phyloP scores from a whole-genome alignment of 2,888 invertebrate species.

The Candidula unifasciata region DNA sequence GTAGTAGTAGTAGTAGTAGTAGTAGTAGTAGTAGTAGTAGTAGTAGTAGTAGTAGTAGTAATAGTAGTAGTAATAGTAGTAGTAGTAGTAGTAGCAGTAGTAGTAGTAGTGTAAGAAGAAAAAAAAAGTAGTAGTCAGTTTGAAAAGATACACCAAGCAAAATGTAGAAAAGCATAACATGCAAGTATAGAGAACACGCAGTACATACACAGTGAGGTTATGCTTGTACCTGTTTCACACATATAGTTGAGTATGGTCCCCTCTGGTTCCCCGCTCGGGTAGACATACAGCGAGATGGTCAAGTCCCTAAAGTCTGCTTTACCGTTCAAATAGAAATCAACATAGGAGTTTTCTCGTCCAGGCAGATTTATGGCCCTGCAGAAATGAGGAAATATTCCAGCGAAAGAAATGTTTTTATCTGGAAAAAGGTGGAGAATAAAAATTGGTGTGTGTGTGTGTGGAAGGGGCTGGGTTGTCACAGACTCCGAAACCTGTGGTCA shows the following conservation, averaged over 20 bases:
- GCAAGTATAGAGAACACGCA: no score
- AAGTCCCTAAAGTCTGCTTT: slow-evolving; percentile 54
- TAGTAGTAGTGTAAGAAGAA: slow-evolving; percentile 25
- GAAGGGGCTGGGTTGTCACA: no score
- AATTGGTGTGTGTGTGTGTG: no score
- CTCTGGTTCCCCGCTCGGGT: slow-evolving; percentile 50
- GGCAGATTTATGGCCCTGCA: slow-evolving; percentile 52
- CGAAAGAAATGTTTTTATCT: no score
- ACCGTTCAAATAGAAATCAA: slow-evolving; percentile 55
- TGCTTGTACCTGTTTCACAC: slow-evolving; percentile 50
- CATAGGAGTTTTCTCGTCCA: slow-evolving; percentile 45
- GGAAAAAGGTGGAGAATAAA: no score
- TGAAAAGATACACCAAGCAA: no score
- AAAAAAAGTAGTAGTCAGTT: no score
- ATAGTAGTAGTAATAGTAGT: slow-evolving; percentile 39
- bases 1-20: slow-evolving; percentile 46
- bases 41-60: slow-evolving; percentile 46
- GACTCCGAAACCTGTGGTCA: no score
- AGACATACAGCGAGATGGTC: slow-evolving; percentile 54
- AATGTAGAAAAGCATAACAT: no score
- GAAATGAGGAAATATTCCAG: no score
- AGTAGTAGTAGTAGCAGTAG: slow-evolving; percentile 38
- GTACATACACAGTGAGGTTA: no score
- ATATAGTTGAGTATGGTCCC: slow-evolving; percentile 56
- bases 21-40: slow-evolving; percentile 46